These are phyloP conservation scores for Coregonus clupeaformis DNA, from an alignment of 2,113 vertebrate species.

Conservation along the genomic window DNA sequence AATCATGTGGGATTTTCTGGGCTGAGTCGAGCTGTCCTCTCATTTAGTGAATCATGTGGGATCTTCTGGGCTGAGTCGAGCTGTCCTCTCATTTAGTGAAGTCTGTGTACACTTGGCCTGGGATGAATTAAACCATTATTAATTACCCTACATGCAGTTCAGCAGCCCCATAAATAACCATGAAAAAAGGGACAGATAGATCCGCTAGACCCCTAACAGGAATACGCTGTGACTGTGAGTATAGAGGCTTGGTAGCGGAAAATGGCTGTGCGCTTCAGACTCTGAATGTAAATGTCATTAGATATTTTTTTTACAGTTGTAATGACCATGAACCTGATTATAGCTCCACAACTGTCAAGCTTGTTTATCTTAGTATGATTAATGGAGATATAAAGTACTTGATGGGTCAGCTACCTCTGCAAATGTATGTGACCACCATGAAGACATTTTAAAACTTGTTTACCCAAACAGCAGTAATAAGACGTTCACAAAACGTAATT, in stretches of 20 bases:
- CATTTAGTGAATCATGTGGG: conserved; percentile 49
- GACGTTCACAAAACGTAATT: neutral
- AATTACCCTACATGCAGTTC: conserved; percentile 61
- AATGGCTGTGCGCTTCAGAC: neutral
- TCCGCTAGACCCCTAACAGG: conserved; percentile 54
- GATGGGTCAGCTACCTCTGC: neutral
- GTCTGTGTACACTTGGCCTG: conserved; percentile 54
- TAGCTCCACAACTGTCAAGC: neutral
- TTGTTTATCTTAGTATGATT: too few species aligned
- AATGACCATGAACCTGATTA: neutral
- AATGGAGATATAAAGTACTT: too few species aligned
- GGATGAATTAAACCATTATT: conserved; percentile 72
- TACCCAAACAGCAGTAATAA: neutral
- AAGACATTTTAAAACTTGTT: conserved; percentile 1
- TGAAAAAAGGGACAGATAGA: neutral
- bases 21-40: conserved; percentile 45
- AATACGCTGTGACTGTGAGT: conserved; percentile 27
- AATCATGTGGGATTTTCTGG: conserved; percentile 51
- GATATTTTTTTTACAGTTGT: neutral
- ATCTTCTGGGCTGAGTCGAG: conserved; percentile 44
- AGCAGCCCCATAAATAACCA: conserved; percentile 60
- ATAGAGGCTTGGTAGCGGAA: too few species aligned
- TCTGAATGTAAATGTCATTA: conserved; percentile 1
- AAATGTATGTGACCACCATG: neutral
- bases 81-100: conserved; percentile 43